Conservation (phyloP, 2,797 vertebrate genomes). For the Chaunax sp. region DNA sequence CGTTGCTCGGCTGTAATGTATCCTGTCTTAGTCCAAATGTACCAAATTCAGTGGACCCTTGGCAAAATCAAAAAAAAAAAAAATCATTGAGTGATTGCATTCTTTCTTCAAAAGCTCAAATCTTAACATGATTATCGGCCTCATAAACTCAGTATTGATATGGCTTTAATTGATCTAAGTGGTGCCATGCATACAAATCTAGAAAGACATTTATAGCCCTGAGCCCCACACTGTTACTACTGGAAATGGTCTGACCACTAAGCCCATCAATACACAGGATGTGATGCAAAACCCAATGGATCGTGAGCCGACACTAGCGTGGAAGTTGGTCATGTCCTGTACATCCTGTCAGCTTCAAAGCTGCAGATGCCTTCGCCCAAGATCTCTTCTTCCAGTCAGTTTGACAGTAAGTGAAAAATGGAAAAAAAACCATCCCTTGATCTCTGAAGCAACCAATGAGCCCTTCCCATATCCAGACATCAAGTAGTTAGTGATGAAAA, state of each 20-base stretch:
- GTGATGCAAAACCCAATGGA: constrained; percentile 16
- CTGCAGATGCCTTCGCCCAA: constrained; percentile 7
- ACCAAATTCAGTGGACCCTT: background rate
- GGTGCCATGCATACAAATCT: background rate
- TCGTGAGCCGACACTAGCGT: background rate
- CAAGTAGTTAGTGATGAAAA: constrained; percentile 69
- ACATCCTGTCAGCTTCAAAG: background rate
- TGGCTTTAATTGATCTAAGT: background rate
- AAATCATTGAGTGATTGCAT: background rate
- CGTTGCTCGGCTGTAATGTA: background rate
- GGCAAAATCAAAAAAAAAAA: no score
- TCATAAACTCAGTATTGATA: background rate
- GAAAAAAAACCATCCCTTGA: constrained; percentile 38
- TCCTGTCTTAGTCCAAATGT: background rate
- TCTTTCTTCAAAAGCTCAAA: background rate
- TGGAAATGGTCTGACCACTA: constrained; percentile 17
- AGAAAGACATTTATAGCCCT: background rate
- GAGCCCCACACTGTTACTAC: background rate
- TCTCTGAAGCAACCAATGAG: constrained; percentile 28
- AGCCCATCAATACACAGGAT: constrained; percentile 43
- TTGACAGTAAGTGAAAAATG: constrained; percentile 28
- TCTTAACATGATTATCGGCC: background rate
- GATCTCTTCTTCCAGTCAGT: background rate
- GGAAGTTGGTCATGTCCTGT: background rate
- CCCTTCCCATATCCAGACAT: constrained; percentile 18